Base-by-base conservation (phyloP, 2,113 vertebrate genomes). In the Cathartes aura region DNA sequence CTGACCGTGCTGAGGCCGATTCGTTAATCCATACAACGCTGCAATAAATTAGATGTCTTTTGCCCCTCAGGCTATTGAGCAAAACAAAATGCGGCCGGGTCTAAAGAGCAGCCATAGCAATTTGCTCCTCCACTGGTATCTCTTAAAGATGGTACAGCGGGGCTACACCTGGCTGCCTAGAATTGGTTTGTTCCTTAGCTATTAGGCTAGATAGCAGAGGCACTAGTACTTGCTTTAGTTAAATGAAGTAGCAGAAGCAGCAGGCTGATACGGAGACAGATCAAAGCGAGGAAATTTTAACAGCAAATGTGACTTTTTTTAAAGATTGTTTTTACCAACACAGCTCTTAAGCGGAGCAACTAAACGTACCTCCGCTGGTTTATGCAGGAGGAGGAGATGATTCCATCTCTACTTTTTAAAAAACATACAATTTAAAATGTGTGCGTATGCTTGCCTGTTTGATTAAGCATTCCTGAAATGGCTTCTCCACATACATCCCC, bases 81-180 rank as follows among this genome's bases (percentile, higher is more conserved):
- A 10, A 43, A 52, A 50, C 9, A 36, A 90, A 36, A 62, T 0
- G 3, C 23, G 45, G 11, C 13, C 0, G 0, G 5, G 11, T 50
- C 38, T 63, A 15, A 88, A 75, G 17, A 71, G 11, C 17, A 50
- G 32, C 29, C 5, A 4, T 1, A 40, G 40, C 24, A 29, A 15
- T 59, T 63, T 50, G 19, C 21, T 67, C 47, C 43, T 63, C 22
- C 16, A 7, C 16, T 7, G 24, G 10, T 18, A 2, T 30, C 20
- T 63, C 63, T n/a, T 63, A n/a, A 38, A 52, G 53, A 15, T 0
- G 7, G 32, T 40, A 30, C 6, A 34, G 20, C 19, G 11, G 6
- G 11, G 34, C 64, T 88, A 19, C 40, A 10, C 17, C 8, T 6
- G 34, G 14, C 60, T 34, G 38, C 47, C 78, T 53, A 43, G 15